These are phyloP conservation scores for Indri indri DNA, from an alignment of 2,113 vertebrate species.

Conservation along the genomic window DNA sequence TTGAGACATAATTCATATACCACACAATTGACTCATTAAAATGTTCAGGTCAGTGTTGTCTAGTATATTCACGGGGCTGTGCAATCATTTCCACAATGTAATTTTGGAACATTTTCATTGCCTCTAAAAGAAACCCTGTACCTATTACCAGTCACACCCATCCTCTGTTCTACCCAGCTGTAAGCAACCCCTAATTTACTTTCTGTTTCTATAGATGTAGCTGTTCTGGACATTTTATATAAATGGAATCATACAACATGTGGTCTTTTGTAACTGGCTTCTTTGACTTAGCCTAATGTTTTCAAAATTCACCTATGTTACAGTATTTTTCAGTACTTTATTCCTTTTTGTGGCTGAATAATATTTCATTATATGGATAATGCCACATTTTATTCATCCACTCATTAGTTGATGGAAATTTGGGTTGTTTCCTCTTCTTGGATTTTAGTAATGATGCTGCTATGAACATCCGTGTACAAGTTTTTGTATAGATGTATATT, in stretches of 20 bases:
- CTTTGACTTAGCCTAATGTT: background rate
- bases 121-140: background rate
- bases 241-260: background rate
- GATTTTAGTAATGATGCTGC: background rate
- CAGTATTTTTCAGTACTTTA: background rate
- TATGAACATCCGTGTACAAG: background rate
- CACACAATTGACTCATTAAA: background rate
- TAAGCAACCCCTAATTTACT: background rate
- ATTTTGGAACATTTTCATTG: slow-evolving; percentile 17
- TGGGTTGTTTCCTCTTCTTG: background rate
- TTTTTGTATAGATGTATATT: background rate
- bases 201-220: background rate
- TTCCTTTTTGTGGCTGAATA: background rate
- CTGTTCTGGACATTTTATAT: background rate
- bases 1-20: background rate
- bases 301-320: background rate
- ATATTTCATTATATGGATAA: background rate
- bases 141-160: background rate
- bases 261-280: slow-evolving; percentile 5
- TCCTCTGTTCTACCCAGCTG: background rate
- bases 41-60: background rate
- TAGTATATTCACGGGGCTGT: background rate
- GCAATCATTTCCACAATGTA: background rate
- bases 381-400: background rate
- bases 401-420: background rate